Evolutionary conservation across 2,797 vertebrate species (phyloP).

Genomic region (Zalophus californianus): DNA sequence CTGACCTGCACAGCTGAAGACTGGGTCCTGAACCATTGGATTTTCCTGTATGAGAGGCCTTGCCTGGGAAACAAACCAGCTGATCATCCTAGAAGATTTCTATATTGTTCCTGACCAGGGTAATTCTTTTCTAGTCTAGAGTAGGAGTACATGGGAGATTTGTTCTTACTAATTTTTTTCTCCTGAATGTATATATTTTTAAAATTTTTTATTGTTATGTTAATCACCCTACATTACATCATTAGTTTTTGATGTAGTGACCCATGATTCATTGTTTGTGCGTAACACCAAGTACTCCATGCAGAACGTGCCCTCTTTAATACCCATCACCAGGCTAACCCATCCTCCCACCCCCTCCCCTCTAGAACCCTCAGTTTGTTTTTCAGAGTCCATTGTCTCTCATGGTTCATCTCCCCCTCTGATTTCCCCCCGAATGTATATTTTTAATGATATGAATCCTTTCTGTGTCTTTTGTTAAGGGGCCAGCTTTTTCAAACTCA

Average conservation of each 20-base stretch:
- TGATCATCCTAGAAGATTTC: slow-evolving; percentile 21
- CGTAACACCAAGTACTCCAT: too few species aligned
- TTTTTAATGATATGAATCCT: not conserved
- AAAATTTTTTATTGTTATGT: too few species aligned
- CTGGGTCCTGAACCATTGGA: not conserved
- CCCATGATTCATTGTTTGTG: too few species aligned
- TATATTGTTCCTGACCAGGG: not conserved
- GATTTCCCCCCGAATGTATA: not conserved
- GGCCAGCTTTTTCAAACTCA: slow-evolving; percentile 22
- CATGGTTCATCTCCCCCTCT: too few species aligned
- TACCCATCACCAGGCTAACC: too few species aligned
- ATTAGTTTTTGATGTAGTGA: too few species aligned
- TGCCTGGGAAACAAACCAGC: not conserved
- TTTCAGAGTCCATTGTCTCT: too few species aligned
- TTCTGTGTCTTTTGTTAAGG: not conserved
- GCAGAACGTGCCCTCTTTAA: too few species aligned
- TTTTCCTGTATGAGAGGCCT: not conserved
- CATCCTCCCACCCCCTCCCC: too few species aligned
- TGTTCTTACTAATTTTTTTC: slow-evolving; percentile 27
- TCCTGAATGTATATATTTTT: not conserved
- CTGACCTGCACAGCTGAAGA: slow-evolving; percentile 10
- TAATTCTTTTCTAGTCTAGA: slow-evolving; percentile 35
- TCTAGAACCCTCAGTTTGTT: too few species aligned
- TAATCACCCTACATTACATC: too few species aligned
- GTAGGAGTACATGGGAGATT: not conserved